phyloP scores from a whole-genome alignment of 2,888 invertebrate genomes.

The Ernsta delagoae region DNA sequence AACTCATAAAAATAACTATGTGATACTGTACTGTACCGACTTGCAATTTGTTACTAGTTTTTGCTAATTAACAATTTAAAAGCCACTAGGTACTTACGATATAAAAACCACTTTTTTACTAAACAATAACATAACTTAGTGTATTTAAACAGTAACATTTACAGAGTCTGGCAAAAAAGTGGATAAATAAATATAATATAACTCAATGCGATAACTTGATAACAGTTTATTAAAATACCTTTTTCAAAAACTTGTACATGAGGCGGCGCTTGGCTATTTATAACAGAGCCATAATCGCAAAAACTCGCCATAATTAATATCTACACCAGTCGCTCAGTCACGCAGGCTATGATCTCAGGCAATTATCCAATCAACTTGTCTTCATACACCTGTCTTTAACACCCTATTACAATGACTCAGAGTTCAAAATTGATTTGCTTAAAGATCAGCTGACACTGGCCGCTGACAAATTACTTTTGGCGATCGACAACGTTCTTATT shows the following conservation, averaged over 20 bases:
- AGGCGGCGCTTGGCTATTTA: slow-evolving; percentile 26
- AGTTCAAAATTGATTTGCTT: slow-evolving; percentile 18
- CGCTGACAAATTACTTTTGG: slow-evolving; percentile 11
- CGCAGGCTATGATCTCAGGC: slow-evolving; percentile 40
- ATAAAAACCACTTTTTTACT: too few relatives aligned
- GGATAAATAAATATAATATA: background rate
- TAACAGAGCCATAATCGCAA: slow-evolving; percentile 30
- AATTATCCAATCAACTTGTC: slow-evolving; percentile 32
- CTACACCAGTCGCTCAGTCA: slow-evolving; percentile 26
- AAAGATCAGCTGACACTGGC: slow-evolving; percentile 32
- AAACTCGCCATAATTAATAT: slow-evolving; percentile 35
- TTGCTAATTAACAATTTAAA: background rate
- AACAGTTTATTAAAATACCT: background rate
- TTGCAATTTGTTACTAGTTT: background rate
- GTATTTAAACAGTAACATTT: background rate
- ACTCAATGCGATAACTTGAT: slow-evolving; percentile 1
- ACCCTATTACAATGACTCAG: slow-evolving; percentile 22
- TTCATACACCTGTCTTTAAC: slow-evolving; percentile 17
- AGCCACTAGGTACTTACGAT: too few relatives aligned
- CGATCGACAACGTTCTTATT: slow-evolving; percentile 25
- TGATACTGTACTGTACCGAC: too few relatives aligned
- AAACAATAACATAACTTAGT: background rate
- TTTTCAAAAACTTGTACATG: slow-evolving; percentile 21
- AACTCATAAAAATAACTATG: too few relatives aligned
- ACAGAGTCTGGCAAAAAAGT: background rate